A percentile compares a stretch with the other conserved stretches of the same genome.
Evolutionary conservation across 2,797 vertebrate genomes (phyloP).

Genomic region (Phalloptychus januarius): DNA sequence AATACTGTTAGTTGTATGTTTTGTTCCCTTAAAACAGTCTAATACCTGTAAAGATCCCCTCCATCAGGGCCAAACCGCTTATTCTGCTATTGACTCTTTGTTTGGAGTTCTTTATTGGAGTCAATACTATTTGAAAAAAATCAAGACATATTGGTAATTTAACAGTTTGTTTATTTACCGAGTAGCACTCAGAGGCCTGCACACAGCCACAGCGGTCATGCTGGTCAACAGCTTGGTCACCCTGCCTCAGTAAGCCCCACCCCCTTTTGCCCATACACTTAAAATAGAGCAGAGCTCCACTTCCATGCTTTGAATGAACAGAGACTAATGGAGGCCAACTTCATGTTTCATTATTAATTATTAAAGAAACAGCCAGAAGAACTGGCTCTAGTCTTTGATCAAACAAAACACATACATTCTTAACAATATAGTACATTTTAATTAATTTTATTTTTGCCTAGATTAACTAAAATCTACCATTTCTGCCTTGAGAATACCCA

Average conservation of each 20-base stretch:
- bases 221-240: too few species aligned
- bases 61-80: background rate
- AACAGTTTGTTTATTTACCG: background rate
- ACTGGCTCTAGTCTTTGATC: background rate
- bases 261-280: too few species aligned
- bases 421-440: background rate
- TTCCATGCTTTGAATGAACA: too few species aligned
- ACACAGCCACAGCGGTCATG: too few species aligned
- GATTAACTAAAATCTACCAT: background rate
- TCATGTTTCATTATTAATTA: too few species aligned
- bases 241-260: too few species aligned
- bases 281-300: too few species aligned
- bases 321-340: too few species aligned
- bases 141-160: background rate
- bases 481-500: background rate
- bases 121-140: background rate
- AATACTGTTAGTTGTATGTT: too few species aligned
- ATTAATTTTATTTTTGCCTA: background rate
- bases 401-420: background rate
- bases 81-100: background rate
- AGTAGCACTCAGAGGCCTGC: too few species aligned
- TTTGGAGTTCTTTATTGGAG: background rate
- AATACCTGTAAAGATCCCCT: background rate
- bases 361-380: too few species aligned
- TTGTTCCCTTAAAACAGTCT: background rate